Evolutionary conservation across 64 coral and sea anemone species (phyloP), one percentile per base, ranked within the genome.

Genomic region (Stichodactyla mertensii): DNA sequence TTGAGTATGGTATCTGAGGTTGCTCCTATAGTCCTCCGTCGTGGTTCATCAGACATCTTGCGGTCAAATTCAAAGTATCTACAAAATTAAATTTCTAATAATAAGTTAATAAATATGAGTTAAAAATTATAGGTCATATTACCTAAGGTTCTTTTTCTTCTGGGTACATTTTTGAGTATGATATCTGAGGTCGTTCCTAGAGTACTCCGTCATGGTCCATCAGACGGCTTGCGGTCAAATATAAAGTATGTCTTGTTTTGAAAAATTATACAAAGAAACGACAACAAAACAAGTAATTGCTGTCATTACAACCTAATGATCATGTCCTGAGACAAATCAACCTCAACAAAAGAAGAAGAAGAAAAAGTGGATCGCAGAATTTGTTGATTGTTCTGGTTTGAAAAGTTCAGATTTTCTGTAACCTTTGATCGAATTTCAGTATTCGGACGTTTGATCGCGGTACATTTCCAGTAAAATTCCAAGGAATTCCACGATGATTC

Each of bases 201-300:
- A 14, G 69, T 2, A 7, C 24, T 8, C n/a, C n/a, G 20, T 61
- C 69, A 74, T 31, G 69, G 69, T 31, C 69, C 24, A 31, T 74
- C 26, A 31, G 5, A 74, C n/a, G 16, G 10, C 69, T 31, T 14
- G 69, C 26, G 69, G 69, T 74, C 69, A 74, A 24, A 74, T 8
- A 26, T 23, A 74, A 74, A 74, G 69, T 28, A 4, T 31, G 9
- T 74, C 26, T 11, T 74, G 20, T 69, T 69, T 74, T 74, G 22
- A 31, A 31, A 74, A 74, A 31, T 74, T 74, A 74, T 74, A 74
- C 22, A 74, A 74, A 74, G 24, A 13, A 74, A 74, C 18, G 11
- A 31, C 69, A 82, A 82, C 80, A 82, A 82, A 55, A 18, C 80
- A 82, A 82, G 52, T 82, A 82, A 82, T 55, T 82, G 52, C 80